A percentile compares a stretch with the other conserved stretches of the same genome.
Evolutionary conservation across 2,113 vertebrate genomes (phyloP).

Genomic region (Crotalus horridus): DNA sequence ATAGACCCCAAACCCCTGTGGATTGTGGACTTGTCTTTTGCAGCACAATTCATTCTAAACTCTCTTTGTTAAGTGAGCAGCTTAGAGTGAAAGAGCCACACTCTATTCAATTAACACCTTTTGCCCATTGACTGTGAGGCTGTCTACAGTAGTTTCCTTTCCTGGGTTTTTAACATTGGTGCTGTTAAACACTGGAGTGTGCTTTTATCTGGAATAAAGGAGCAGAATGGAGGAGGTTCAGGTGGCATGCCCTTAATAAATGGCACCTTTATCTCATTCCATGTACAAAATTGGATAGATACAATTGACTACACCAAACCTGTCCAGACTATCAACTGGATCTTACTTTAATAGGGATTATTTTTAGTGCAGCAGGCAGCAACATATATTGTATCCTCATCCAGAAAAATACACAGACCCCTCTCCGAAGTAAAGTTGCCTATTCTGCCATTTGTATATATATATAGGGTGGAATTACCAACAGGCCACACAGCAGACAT

Average conservation of each 20-base stretch:
- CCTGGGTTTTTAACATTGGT: background rate
- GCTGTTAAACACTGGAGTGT: background rate
- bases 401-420: background rate
- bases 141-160: background rate
- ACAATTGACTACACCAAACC: background rate
- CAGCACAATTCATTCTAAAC: background rate
- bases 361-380: background rate
- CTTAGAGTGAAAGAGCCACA: background rate
- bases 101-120: background rate
- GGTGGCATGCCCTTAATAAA: background rate
- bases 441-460: too few relatives aligned
- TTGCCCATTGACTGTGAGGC: background rate
- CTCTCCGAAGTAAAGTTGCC: background rate
- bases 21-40: background rate
- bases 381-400: background rate
- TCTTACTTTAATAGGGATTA: background rate
- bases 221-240: background rate
- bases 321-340: background rate
- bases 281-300: background rate
- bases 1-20: background rate
- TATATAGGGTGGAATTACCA: too few relatives aligned
- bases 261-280: background rate
- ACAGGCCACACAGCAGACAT: too few relatives aligned
- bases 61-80: background rate
- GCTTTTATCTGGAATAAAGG: background rate